A percentile compares a stretch with the other conserved stretches of the same genome.
Conservation (phyloP, 2,797 vertebrate species). For the Pseudochromis fuscus region DNA sequence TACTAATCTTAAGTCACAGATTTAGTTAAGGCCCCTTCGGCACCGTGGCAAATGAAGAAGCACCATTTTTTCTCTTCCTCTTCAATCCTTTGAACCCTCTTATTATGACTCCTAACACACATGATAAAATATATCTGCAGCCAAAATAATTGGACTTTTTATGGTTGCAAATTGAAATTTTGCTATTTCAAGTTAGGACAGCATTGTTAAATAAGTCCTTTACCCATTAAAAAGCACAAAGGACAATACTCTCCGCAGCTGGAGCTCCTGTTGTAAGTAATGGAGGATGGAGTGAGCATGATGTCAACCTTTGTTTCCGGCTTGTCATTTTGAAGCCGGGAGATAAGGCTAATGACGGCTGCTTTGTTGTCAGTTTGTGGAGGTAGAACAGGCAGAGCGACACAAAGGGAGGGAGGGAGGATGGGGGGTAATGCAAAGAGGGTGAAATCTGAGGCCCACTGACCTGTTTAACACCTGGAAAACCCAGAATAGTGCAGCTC, state of each 20-base stretch:
- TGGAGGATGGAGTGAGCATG: conserved; percentile 5
- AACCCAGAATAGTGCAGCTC: too few relatives aligned
- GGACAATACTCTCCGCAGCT: neutral
- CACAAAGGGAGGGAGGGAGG: too few relatives aligned
- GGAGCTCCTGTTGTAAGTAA: neutral
- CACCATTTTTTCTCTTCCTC: neutral
- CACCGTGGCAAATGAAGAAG: too few relatives aligned
- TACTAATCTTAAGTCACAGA: too few relatives aligned
- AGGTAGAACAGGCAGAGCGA: neutral
- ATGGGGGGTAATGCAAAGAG: too few relatives aligned
- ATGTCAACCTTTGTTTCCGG: neutral
- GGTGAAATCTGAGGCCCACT: too few relatives aligned
- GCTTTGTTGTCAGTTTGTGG: conserved; percentile 10
- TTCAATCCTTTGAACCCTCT: neutral
- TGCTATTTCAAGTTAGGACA: too few relatives aligned
- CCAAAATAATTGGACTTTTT: conserved; percentile 1
- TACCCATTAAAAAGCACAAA: neutral
- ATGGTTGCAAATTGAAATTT: neutral
- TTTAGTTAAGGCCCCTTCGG: too few relatives aligned
- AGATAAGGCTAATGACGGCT: conserved; percentile 15
- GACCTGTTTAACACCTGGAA: too few relatives aligned
- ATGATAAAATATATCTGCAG: neutral
- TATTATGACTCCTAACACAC: neutral
- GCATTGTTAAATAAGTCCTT: too few relatives aligned
- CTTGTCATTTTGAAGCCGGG: conserved; percentile 11